These are phyloP conservation scores for Channa argus DNA, from an alignment of 2,113 vertebrate species.

Conservation along the genomic window DNA sequence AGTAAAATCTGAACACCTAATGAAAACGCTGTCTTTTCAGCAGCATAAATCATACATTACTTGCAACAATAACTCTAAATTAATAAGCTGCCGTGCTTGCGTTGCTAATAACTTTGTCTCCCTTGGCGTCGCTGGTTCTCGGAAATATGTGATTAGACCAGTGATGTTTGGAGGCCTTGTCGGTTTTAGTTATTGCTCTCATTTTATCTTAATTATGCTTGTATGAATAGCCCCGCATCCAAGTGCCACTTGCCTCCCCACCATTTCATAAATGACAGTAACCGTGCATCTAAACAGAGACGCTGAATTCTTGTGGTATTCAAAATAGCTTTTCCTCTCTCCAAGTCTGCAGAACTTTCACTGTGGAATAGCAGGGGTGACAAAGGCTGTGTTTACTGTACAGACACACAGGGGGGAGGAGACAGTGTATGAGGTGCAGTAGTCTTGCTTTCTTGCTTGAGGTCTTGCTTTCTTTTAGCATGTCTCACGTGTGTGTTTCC, in stretches of 20 bases:
- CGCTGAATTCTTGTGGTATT: constrained; percentile 58
- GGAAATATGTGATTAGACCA: constrained; percentile 69
- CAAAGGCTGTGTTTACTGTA: constrained; percentile 50
- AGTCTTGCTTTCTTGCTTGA: constrained; percentile 1
- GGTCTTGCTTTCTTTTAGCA: constrained; percentile 3
- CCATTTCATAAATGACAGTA: constrained; percentile 49
- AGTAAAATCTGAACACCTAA: neutral
- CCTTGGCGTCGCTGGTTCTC: constrained; percentile 52
- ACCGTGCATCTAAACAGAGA: constrained; percentile 59
- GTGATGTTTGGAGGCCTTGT: constrained; percentile 66
- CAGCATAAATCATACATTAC: constrained; percentile 53
- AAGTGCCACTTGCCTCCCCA: constrained; percentile 36
- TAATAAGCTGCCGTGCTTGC: constrained; percentile 32
- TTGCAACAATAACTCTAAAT: constrained; percentile 48
- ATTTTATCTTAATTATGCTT: constrained; percentile 70
- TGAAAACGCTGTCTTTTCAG: constrained; percentile 9
- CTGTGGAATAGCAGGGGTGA: constrained; percentile 21
- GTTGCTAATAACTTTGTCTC: constrained; percentile 67
- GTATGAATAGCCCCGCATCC: constrained; percentile 52
- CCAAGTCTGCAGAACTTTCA: neutral
- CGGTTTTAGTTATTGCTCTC: constrained; percentile 69
- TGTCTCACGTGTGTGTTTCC: constrained; percentile 20
- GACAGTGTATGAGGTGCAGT: constrained; percentile 20
- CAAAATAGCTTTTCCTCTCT: constrained; percentile 27
- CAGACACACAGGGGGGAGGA: constrained; percentile 11